Evolutionary conservation across 2,113 vertebrate genomes (phyloP).

Genomic region (Columba livia): DNA sequence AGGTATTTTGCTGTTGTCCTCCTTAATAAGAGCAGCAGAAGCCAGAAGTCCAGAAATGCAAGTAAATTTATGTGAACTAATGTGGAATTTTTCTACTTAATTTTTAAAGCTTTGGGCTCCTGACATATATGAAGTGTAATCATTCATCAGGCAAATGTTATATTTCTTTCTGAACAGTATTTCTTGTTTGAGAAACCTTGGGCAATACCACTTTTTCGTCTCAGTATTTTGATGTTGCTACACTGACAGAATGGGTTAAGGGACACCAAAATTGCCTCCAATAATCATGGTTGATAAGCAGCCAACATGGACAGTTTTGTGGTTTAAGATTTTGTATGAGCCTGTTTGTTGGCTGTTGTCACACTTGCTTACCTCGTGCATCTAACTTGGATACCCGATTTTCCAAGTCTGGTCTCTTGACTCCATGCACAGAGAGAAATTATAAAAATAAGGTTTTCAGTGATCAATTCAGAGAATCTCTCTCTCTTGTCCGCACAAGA

Average conservation of each 20-base stretch:
- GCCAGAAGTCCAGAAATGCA: background rate
- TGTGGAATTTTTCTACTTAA: background rate
- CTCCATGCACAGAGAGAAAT: background rate
- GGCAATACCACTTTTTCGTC: background rate
- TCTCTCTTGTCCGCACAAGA: background rate
- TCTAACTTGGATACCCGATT: background rate
- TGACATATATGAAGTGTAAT: background rate
- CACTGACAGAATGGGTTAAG: background rate
- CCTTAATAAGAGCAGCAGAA: background rate
- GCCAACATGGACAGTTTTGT: background rate
- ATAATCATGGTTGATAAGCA: background rate
- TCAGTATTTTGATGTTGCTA: background rate
- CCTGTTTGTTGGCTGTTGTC: background rate
- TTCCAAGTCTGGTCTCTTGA: background rate
- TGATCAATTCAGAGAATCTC: background rate
- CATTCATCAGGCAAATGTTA: background rate
- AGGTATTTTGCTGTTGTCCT: background rate
- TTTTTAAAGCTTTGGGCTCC: background rate
- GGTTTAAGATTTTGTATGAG: background rate
- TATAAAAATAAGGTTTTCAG: background rate
- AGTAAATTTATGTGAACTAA: background rate
- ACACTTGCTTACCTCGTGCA: background rate
- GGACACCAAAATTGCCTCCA: background rate
- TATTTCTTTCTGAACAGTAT: background rate
- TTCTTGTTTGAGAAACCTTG: background rate